A percentile compares a stretch with the other conserved stretches of the same genome.
Evolutionary conservation across 2,113 vertebrate genomes (phyloP).

Genomic region (Bufo gargarizans): DNA sequence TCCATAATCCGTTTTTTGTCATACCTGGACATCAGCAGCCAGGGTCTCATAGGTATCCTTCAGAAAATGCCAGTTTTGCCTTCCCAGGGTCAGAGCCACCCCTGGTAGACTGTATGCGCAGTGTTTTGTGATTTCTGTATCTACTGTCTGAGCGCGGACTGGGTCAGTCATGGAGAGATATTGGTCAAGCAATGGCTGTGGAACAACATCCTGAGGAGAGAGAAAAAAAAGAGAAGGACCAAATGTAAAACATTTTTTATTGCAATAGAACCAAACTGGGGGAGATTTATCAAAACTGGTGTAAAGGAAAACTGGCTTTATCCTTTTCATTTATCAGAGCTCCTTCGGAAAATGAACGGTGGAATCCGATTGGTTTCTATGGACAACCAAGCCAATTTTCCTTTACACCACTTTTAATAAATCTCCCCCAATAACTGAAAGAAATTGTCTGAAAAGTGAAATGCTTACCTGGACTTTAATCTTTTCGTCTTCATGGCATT

Average conservation of each 20-base stretch:
- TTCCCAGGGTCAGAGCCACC: conserved; percentile 73
- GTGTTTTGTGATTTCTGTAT: conserved; percentile 75
- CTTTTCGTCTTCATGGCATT: conserved; percentile 74
- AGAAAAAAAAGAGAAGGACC: neutral
- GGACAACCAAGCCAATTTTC: no score
- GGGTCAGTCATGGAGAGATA: conserved; percentile 77
- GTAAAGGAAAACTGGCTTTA: no score
- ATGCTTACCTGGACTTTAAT: conserved; percentile 80
- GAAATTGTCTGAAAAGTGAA: no score
- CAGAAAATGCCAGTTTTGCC: conserved; percentile 78
- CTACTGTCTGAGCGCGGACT: conserved; percentile 73
- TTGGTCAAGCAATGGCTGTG: conserved; percentile 73
- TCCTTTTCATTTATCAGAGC: no score
- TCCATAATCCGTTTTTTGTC: neutral
- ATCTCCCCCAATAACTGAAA: neutral
- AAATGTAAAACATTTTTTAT: neutral
- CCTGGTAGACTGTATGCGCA: conserved; percentile 75
- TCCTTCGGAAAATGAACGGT: no score
- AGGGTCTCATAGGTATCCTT: conserved; percentile 71
- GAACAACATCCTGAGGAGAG: conserved; percentile 71
- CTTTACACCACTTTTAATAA: no score
- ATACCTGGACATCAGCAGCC: conserved; percentile 76
- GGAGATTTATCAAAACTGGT: no score
- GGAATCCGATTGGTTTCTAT: no score
- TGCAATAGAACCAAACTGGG: neutral